Evolutionary conservation across 2,113 vertebrate species (phyloP).

Genomic region (Rhipidura dahli): DNA sequence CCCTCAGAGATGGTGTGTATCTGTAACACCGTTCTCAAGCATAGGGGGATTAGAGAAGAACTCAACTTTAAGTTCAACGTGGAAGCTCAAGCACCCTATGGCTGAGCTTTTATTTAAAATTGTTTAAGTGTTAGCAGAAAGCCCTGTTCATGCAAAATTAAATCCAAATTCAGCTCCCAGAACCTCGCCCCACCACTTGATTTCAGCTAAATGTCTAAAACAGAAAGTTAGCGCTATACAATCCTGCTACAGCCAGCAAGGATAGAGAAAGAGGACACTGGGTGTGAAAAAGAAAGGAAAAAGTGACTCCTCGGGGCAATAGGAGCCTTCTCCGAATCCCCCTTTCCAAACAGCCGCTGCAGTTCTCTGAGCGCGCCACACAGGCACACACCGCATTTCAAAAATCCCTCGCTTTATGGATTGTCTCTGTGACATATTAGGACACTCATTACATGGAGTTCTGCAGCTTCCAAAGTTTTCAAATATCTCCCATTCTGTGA

Average conservation of each 20-base stretch:
- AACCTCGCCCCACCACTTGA: not conserved
- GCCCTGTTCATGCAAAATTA: not conserved
- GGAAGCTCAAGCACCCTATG: not conserved
- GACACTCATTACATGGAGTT: accelerated
- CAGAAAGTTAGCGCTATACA: not conserved
- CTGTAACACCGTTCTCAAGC: not conserved
- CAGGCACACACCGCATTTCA: not conserved
- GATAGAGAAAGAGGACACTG: not conserved
- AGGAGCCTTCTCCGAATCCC: not conserved
- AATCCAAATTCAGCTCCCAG: not conserved
- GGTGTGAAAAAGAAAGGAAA: not conserved
- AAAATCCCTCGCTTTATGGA: not conserved
- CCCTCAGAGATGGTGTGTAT: not conserved
- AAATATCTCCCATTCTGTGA: not conserved
- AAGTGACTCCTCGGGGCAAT: not conserved
- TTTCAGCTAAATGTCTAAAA: not conserved
- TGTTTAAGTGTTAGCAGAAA: not conserved
- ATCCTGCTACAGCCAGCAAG: not conserved
- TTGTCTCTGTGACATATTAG: not conserved
- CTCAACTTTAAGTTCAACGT: accelerated
- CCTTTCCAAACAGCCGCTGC: accelerated
- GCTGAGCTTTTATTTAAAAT: not conserved
- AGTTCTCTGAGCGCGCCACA: accelerated
- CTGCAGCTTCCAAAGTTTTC: not conserved
- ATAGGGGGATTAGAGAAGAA: not conserved